Evolutionary conservation across 1,140 invertebrate genomes (phyloP), one percentile per base, ranked within the genome.

Genomic region (Nautilus pompilius): DNA sequence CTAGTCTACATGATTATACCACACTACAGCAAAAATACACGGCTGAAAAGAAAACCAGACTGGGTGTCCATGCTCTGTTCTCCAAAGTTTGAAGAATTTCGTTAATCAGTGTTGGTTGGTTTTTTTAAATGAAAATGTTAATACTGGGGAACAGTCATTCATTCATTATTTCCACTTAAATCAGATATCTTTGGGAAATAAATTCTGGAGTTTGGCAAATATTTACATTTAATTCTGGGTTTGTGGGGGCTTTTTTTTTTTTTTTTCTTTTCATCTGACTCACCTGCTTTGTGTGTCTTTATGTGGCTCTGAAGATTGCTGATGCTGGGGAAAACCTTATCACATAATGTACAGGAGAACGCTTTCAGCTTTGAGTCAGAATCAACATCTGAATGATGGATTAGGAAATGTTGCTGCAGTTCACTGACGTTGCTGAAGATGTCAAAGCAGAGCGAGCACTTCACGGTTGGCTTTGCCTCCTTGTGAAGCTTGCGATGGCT

Each of bases 221-320:
- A 62, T 22, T 20, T 8, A 32, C 30, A 46, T 6, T 32, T 32
- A 10, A 20, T 24, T n/a, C n/a, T n/a, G n/a, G n/a, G n/a, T n/a
- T n/a, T n/a, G n/a, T n/a, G n/a, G n/a, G n/a, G n/a, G n/a, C n/a
- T n/a, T n/a, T n/a, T n/a, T n/a, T n/a, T n/a, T n/a, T n/a, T n/a
- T n/a, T n/a, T n/a, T n/a, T n/a, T n/a, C n/a, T n/a, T n/a, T n/a
- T n/a, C n/a, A 54, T n/a, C 13, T 8, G 20, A 62, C 51, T 53
- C 53, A 80, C 78, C 69, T 76, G 75, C 58, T 70, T 67, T 77
- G 58, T 83, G 82, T 6, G 76, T 73, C 22, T 72, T 71, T 51
- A 81, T 66, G 64, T 84, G 82, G n/a, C 74, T 70, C 57, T 83
- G 80, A 3, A 83, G 69, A 60, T 75, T 79, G 60, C 72, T 74